Conservation (phyloP, 2,113 vertebrate species). For the Hydrolagus affinis region DNA sequence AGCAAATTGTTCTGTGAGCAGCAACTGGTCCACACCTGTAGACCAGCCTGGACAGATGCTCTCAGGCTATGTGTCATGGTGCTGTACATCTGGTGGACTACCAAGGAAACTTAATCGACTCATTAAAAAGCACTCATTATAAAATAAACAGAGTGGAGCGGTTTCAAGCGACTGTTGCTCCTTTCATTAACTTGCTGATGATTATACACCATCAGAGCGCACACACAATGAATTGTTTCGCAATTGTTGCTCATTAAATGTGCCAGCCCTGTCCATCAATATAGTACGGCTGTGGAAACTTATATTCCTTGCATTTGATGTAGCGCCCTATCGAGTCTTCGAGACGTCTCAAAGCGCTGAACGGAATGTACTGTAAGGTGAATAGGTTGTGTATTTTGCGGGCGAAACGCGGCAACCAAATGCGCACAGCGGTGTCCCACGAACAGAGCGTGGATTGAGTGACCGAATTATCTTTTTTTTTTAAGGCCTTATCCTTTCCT, state of each 20-base stretch:
- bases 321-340: too few species aligned
- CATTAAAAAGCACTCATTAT: neutral
- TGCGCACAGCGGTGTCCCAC: too few species aligned
- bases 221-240: neutral
- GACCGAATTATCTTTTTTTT: too few species aligned
- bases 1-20: neutral
- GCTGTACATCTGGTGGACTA: neutral
- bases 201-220: neutral
- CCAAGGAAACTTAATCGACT: neutral
- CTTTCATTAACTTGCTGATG: neutral
- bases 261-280: too few species aligned
- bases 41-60: too few species aligned
- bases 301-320: too few species aligned
- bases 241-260: neutral
- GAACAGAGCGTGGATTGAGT: too few species aligned
- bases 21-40: neutral
- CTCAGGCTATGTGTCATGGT: too few species aligned
- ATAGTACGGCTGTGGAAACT: neutral
- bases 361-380: too few species aligned
- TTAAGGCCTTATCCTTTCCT: neutral
- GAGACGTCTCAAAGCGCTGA: too few species aligned
- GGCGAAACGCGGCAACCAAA: too few species aligned
- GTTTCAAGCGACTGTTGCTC: neutral
- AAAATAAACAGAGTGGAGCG: neutral
- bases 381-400: too few species aligned